Percentiles rank a stretch among this genome's conserved stretches.
Conservation (phyloP, 64 coral and sea anemone species). For the Actinia equina region DNA sequence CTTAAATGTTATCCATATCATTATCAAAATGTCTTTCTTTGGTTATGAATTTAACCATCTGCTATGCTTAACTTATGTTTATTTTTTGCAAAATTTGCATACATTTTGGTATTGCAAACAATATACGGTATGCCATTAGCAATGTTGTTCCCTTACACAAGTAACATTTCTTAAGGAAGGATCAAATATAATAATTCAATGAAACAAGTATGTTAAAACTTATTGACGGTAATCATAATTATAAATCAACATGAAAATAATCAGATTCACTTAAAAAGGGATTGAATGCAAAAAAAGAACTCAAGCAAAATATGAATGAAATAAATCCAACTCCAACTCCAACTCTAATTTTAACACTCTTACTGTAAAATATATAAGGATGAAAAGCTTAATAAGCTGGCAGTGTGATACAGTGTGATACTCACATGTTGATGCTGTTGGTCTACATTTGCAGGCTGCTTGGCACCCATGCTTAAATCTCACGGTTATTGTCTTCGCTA, state of each 20-base stretch:
- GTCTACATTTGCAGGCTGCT: constrained; percentile 33
- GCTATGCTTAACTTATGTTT: not conserved
- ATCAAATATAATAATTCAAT: not conserved
- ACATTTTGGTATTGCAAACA: not conserved
- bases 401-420: constrained; percentile 45
- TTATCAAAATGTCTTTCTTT: no score
- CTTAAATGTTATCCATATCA: not conserved
- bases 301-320: not conserved
- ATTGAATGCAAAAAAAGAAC: not conserved
- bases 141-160: not conserved
- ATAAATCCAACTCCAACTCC: not conserved
- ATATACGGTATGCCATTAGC: not conserved
- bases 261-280: no score
- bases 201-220: not conserved
- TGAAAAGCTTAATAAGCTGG: constrained; percentile 34
- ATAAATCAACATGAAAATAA: no score
- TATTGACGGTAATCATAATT: no score
- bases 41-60: not conserved
- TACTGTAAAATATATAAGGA: not conserved
- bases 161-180: not conserved
- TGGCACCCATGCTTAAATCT: constrained; percentile 57
- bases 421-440: constrained; percentile 69
- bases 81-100: not conserved
- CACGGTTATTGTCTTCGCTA: constrained; percentile 19
- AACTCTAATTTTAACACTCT: not conserved